Percentiles rank a stretch among this genome's conserved stretches.
These are phyloP conservation scores for Nesoenas mayeri DNA, from an alignment of 2,113 vertebrate species.

Conservation along the genomic window DNA sequence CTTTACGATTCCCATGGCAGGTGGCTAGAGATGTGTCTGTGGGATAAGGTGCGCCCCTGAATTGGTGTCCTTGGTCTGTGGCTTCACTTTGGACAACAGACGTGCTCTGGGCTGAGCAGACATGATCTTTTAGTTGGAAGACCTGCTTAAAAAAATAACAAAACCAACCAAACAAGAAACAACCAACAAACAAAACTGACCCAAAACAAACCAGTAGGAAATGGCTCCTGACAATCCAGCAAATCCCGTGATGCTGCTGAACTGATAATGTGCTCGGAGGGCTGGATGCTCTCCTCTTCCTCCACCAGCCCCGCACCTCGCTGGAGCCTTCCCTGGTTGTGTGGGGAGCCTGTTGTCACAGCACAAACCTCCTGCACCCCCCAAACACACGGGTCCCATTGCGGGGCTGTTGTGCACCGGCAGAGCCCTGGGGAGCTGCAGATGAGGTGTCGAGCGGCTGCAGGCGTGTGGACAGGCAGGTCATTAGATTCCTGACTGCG, in stretches of 20 bases:
- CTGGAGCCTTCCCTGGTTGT: accelerated
- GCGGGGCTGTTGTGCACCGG: background rate
- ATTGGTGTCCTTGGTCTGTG: background rate
- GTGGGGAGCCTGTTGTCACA: background rate
- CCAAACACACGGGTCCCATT: accelerated
- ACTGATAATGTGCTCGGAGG: accelerated
- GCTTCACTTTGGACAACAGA: background rate
- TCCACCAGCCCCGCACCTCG: background rate
- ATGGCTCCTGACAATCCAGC: background rate
- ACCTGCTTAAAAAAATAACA: background rate
- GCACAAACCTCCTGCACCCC: background rate
- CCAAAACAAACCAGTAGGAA: background rate
- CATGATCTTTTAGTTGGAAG: background rate
- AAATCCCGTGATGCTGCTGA: background rate
- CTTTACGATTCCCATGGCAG: background rate
- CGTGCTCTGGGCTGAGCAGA: background rate
- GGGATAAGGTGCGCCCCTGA: background rate
- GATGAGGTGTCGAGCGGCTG: background rate
- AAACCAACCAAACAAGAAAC: too few relatives aligned
- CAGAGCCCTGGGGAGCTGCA: background rate
- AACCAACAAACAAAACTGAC: too few relatives aligned
- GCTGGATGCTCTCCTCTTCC: background rate
- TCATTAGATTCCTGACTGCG: accelerated
- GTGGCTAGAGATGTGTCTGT: accelerated
- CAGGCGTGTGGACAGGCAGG: background rate